Conservation (phyloP, 2,888 invertebrate species). For the Plebejus anna region DNA sequence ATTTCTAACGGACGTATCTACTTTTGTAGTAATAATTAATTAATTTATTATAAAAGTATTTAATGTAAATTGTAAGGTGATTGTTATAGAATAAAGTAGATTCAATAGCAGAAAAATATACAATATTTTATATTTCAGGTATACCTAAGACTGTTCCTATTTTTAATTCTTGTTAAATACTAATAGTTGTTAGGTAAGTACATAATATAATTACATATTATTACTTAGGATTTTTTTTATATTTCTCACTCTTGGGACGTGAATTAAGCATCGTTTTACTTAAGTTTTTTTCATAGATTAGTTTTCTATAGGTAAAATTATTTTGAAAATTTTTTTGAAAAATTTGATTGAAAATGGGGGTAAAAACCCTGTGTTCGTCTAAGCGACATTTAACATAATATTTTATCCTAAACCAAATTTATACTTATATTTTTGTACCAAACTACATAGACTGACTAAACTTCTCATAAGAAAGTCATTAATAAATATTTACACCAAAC, state of each 20-base stretch:
- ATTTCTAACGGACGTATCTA: conserved; percentile 19
- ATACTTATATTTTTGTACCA: no score
- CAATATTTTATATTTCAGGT: not conserved
- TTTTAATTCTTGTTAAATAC: not conserved
- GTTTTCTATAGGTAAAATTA: no score
- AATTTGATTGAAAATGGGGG: no score
- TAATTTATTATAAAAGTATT: not conserved
- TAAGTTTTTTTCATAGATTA: not conserved
- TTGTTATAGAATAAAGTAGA: not conserved
- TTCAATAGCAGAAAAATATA: not conserved
- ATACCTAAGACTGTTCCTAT: not conserved
- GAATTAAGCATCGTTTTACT: conserved; percentile 28
- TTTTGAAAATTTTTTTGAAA: no score
- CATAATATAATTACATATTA: not conserved
- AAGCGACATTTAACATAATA: no score
- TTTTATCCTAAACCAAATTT: no score
- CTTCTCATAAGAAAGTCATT: no score
- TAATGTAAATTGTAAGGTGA: not conserved
- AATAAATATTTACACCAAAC: no score
- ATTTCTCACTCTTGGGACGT: conserved; percentile 53
- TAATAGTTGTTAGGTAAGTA: not conserved
- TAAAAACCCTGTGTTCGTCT: no score
- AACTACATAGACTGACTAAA: no score
- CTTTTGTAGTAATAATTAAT: conserved; percentile 1
- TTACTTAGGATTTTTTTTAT: conserved; percentile 32